Conservation (phyloP, 2,797 vertebrate genomes). For the Menidia menidia region DNA sequence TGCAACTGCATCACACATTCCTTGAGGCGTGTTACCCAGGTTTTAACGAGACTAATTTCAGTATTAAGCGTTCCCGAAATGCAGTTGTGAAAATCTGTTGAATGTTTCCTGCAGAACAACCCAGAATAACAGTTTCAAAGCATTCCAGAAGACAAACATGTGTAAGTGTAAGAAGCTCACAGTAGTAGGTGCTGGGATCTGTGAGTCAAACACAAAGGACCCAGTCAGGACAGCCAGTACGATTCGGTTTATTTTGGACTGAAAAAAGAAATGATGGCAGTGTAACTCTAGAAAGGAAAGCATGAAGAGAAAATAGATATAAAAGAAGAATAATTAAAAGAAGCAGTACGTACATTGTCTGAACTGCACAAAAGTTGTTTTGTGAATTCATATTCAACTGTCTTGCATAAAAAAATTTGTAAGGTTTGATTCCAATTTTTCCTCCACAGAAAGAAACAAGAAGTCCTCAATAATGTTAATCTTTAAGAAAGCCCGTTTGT, state of each 20-base stretch:
- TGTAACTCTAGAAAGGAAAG: slow-evolving; percentile 2
- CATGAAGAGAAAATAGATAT: not conserved
- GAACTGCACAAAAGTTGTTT: not conserved
- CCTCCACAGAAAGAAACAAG: too few species aligned
- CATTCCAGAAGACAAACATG: slow-evolving; percentile 37
- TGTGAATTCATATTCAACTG: not conserved
- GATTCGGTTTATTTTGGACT: slow-evolving; percentile 30
- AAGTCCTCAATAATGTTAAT: too few species aligned
- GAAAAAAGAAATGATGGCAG: slow-evolving; percentile 1
- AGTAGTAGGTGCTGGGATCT: slow-evolving; percentile 26
- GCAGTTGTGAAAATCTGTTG: not conserved
- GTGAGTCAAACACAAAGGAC: slow-evolving; percentile 34
- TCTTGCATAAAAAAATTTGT: not conserved
- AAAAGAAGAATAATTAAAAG: too few species aligned
- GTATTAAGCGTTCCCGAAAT: not conserved
- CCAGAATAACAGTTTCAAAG: slow-evolving; percentile 17
- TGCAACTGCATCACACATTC: too few species aligned
- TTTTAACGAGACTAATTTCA: not conserved
- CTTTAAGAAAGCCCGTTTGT: too few species aligned
- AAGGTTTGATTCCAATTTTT: too few species aligned
- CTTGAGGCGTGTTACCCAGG: not conserved
- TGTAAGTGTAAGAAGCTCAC: slow-evolving; percentile 37
- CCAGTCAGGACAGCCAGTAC: slow-evolving; percentile 6
- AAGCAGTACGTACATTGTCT: not conserved
- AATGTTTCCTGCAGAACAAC: slow-evolving; percentile 2